Conservation (phyloP, 2,113 vertebrate species). For the Toxostoma redivivum region DNA sequence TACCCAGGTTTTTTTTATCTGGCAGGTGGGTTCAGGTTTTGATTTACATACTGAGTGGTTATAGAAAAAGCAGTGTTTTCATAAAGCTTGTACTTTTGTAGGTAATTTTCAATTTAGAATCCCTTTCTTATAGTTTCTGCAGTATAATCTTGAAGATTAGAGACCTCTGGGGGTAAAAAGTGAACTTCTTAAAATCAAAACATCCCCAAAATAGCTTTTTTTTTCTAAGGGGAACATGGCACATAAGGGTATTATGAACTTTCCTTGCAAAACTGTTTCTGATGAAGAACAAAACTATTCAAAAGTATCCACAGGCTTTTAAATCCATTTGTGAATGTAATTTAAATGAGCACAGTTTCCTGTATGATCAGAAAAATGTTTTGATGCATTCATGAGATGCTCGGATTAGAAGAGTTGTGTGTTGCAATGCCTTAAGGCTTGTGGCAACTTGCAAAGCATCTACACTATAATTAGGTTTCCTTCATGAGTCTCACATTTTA, state of each 20-base stretch:
- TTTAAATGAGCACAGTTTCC: neutral
- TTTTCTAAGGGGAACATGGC: neutral
- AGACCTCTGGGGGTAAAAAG: neutral
- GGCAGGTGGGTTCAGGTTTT: neutral
- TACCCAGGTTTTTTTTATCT: neutral
- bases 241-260: neutral
- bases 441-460: neutral
- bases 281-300: neutral
- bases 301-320: conserved; percentile 29
- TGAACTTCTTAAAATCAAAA: neutral
- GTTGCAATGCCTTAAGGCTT: neutral
- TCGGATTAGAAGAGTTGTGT: neutral
- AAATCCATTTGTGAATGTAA: neutral
- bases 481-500: neutral
- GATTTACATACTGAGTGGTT: neutral
- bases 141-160: neutral
- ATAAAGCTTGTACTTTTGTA: neutral
- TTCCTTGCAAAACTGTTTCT: neutral
- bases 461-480: neutral
- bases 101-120: neutral
- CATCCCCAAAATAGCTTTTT: neutral
- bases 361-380: neutral
- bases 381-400: conserved; percentile 5
- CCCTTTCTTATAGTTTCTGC: neutral
- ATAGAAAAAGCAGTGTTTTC: neutral